phyloP scores from a whole-genome alignment of 2,888 invertebrate genomes.

The Papilio gigon region DNA sequence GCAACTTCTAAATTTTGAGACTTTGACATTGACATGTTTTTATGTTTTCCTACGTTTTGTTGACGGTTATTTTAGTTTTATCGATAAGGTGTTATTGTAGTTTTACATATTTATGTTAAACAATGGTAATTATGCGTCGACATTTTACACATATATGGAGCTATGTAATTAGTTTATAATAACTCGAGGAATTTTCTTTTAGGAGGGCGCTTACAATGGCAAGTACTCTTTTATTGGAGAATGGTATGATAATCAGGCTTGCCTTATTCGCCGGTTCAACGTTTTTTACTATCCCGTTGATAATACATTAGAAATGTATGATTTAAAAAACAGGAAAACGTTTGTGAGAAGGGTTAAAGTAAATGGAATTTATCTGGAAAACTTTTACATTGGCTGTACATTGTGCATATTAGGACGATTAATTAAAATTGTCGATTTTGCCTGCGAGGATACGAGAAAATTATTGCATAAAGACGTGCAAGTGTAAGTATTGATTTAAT shows the following conservation, averaged over 20 bases:
- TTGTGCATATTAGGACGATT: constrained; percentile 88
- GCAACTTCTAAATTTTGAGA: background rate
- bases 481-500: constrained; percentile 74
- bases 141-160: background rate
- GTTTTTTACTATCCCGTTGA: constrained; percentile 90
- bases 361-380: constrained; percentile 84
- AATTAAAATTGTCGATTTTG: constrained; percentile 88
- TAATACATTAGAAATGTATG: constrained; percentile 91
- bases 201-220: constrained; percentile 79
- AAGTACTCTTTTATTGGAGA: constrained; percentile 87
- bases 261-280: constrained; percentile 87
- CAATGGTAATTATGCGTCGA: constrained; percentile 18
- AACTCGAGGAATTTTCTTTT: constrained; percentile 29
- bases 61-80: constrained; percentile 34
- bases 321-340: constrained; percentile 83
- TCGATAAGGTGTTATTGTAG: constrained; percentile 17
- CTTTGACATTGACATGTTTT: constrained; percentile 19
- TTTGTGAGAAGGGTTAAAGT: constrained; percentile 87
- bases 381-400: constrained; percentile 88
- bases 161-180: background rate
- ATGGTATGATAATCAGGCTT: constrained; percentile 93
- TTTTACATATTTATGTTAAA: constrained; percentile 29
- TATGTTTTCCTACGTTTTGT: constrained; percentile 11
- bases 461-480: constrained; percentile 84
- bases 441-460: constrained; percentile 85